These are phyloP conservation scores for Micrasema minimum DNA, from an alignment of 1,140 invertebrate species.

Conservation along the genomic window DNA sequence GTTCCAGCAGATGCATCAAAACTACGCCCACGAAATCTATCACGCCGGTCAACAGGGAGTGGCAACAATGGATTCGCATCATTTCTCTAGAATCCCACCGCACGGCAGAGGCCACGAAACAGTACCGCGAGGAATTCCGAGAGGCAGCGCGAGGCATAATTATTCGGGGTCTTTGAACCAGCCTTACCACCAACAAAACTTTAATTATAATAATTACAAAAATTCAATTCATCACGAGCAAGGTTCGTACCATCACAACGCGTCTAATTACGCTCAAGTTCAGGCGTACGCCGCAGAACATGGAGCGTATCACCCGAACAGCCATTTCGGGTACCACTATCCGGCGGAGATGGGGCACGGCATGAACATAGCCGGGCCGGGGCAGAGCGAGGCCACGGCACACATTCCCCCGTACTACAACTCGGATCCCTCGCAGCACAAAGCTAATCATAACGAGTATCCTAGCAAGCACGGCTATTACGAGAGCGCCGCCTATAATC, in stretches of 20 bases:
- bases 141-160: constrained; percentile 54
- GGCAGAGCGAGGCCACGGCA: constrained; percentile 56
- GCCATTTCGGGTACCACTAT: constrained; percentile 65
- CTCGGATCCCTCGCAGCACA: constrained; percentile 60
- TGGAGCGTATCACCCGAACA: constrained; percentile 62
- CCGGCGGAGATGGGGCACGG: constrained; percentile 54
- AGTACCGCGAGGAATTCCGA: constrained; percentile 49
- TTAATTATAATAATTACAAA: constrained; percentile 57
- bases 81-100: constrained; percentile 61
- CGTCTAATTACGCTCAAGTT: constrained; percentile 60
- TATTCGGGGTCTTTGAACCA: constrained; percentile 60
- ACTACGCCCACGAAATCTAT: constrained; percentile 66
- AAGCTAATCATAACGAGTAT: constrained; percentile 58
- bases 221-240: constrained; percentile 59
- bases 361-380: constrained; percentile 54
- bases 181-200: constrained; percentile 59
- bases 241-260: constrained; percentile 59
- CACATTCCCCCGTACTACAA: constrained; percentile 60
- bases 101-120: constrained; percentile 46
- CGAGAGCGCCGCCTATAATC: constrained; percentile 58
- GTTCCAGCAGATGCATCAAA: constrained; percentile 55
- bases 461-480: constrained; percentile 61
- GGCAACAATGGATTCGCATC: constrained; percentile 56
- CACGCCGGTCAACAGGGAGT: constrained; percentile 57
- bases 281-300: constrained; percentile 62